phyloP scores from a whole-genome alignment of 2,113 vertebrate genomes.

The Psammodynastes pulverulentus region DNA sequence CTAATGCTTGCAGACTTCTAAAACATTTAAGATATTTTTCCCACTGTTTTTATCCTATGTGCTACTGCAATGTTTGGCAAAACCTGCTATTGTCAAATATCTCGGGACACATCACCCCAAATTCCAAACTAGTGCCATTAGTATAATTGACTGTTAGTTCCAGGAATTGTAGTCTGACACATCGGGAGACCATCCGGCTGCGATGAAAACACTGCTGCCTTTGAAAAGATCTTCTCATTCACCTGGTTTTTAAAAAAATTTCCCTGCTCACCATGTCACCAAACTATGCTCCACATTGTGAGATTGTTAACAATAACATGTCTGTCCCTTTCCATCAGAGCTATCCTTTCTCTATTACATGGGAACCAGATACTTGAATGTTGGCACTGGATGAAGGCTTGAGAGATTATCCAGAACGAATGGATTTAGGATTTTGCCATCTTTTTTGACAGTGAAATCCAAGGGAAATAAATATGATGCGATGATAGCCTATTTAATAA shows the following conservation, averaged over 20 bases:
- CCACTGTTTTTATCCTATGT: neutral
- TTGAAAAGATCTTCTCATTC: neutral
- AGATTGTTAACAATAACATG: neutral
- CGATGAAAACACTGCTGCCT: neutral
- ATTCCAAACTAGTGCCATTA: neutral
- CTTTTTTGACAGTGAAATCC: neutral
- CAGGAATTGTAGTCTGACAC: neutral
- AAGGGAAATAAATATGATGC: neutral
- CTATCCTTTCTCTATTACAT: neutral
- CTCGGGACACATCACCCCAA: neutral
- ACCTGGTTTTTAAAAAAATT: neutral
- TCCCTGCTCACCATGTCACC: neutral
- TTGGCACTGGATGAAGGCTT: neutral
- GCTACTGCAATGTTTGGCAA: neutral
- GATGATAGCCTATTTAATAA: neutral
- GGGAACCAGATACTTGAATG: neutral
- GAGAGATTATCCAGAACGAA: neutral
- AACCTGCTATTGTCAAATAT: neutral
- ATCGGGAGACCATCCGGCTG: neutral
- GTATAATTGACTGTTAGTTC: neutral
- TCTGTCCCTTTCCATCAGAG: neutral
- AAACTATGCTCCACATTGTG: neutral
- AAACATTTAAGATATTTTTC: neutral
- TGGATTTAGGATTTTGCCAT: neutral
- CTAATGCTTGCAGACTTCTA: neutral